Percentiles rank a stretch among this genome's conserved stretches.
phyloP scores from a whole-genome alignment of 2,797 vertebrate species.

The Mallotus villosus region DNA sequence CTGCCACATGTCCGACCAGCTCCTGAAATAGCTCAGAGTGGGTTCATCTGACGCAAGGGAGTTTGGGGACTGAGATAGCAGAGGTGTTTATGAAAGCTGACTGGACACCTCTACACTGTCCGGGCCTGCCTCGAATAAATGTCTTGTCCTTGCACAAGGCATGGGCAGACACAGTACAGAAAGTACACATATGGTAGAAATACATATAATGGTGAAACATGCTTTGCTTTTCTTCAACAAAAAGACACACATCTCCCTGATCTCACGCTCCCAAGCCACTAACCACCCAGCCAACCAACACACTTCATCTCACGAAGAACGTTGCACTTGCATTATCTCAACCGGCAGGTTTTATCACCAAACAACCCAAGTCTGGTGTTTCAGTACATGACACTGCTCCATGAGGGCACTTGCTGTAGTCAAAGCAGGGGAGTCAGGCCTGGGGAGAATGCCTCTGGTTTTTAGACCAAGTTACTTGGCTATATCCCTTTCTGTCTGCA shows the following conservation, averaged over 20 bases:
- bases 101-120: neutral
- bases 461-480: neutral
- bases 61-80: slow-evolving; percentile 2
- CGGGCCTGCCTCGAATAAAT: neutral
- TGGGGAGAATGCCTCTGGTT: neutral
- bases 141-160: neutral
- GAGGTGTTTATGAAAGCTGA: neutral
- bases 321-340: neutral
- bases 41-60: neutral
- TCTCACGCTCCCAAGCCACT: neutral
- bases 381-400: neutral
- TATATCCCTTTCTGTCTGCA: neutral
- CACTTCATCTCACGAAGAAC: neutral
- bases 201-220: neutral
- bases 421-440: neutral
- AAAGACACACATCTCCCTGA: neutral
- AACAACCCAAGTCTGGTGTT: too few relatives aligned
- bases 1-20: slow-evolving; percentile 7
- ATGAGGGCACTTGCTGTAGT: neutral
- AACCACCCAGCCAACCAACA: neutral
- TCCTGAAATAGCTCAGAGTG: neutral
- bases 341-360: neutral
- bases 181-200: neutral
- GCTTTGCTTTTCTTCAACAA: neutral
- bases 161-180: neutral